phyloP scores from a whole-genome alignment of 2,888 invertebrate genomes.

The Acronicta aceris region DNA sequence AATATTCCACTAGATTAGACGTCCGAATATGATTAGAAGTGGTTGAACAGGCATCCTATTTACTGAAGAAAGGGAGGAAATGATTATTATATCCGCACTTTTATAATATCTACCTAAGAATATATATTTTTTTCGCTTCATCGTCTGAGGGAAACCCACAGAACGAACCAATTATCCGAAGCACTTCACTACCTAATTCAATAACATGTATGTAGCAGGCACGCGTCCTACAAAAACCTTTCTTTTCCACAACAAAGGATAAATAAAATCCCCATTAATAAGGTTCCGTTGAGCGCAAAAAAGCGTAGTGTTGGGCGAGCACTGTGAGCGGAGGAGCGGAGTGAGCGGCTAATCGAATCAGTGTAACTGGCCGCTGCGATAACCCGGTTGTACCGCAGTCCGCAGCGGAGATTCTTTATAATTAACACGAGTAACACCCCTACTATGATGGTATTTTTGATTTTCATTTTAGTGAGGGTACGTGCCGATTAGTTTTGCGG shows the following conservation, averaged over 20 bases:
- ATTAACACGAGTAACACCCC: conserved; percentile 28
- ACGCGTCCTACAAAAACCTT: conserved; percentile 25
- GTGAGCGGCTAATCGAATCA: conserved; percentile 54
- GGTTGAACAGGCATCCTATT: not conserved
- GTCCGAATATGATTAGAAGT: not conserved
- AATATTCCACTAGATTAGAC: not conserved
- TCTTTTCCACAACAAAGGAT: conserved; percentile 47
- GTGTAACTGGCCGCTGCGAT: conserved; percentile 36
- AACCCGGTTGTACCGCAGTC: conserved; percentile 26
- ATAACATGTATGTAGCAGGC: conserved; percentile 24
- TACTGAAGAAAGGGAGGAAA: not conserved
- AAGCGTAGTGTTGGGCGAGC: conserved; percentile 19
- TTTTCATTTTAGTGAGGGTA: not conserved
- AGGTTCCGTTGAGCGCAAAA: conserved; percentile 46
- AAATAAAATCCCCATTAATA: conserved; percentile 51
- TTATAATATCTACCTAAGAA: not conserved
- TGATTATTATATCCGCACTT: not conserved
- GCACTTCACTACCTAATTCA: conserved; percentile 26
- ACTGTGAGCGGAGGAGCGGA: conserved; percentile 19
- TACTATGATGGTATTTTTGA: conserved; percentile 1
- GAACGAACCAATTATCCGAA: not conserved
- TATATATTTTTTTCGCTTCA: not conserved
- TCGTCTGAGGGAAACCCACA: not conserved
- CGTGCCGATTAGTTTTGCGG: not conserved
- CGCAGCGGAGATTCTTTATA: conserved; percentile 29